A percentile compares a stretch with the other conserved stretches of the same genome.
These are phyloP conservation scores for Triplophysa tibetana DNA, from an alignment of 2,113 vertebrate species.

Conservation along the genomic window DNA sequence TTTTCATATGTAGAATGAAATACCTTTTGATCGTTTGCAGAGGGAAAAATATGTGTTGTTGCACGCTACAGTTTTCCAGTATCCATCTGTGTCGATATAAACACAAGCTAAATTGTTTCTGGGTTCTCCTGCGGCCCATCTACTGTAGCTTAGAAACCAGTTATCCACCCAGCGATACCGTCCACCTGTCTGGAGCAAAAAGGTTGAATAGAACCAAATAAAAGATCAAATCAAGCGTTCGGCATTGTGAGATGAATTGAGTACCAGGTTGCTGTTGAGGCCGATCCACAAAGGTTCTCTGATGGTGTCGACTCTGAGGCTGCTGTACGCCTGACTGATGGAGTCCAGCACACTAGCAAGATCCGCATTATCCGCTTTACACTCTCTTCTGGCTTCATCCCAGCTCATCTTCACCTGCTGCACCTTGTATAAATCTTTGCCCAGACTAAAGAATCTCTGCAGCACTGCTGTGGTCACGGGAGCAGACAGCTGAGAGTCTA, in stretches of 20 bases:
- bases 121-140: slow-evolving; percentile 87
- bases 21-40: slow-evolving; percentile 83
- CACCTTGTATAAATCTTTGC: slow-evolving; percentile 83
- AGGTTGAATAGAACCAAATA: no score
- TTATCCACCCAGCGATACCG: slow-evolving; percentile 86
- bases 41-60: slow-evolving; percentile 80
- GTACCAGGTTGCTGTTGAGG: slow-evolving; percentile 93
- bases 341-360: slow-evolving; percentile 85
- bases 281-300: slow-evolving; percentile 87
- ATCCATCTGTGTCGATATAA: slow-evolving; percentile 81
- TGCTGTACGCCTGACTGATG: slow-evolving; percentile 75
- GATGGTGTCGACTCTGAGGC: slow-evolving; percentile 72
- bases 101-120: slow-evolving; percentile 85
- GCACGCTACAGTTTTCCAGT: slow-evolving; percentile 88
- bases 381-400: slow-evolving; percentile 83
- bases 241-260: no score
- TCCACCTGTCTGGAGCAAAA: slow-evolving; percentile 76
- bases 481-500: slow-evolving; percentile 79
- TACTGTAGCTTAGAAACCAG: slow-evolving; percentile 85
- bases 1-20: not conserved
- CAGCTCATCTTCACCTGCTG: slow-evolving; percentile 82
- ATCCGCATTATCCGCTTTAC: slow-evolving; percentile 75
- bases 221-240: no score
- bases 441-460: slow-evolving; percentile 71
- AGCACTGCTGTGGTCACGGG: slow-evolving; percentile 67